Conservation (phyloP, 2,888 invertebrate genomes). For the Volucella inanis region DNA sequence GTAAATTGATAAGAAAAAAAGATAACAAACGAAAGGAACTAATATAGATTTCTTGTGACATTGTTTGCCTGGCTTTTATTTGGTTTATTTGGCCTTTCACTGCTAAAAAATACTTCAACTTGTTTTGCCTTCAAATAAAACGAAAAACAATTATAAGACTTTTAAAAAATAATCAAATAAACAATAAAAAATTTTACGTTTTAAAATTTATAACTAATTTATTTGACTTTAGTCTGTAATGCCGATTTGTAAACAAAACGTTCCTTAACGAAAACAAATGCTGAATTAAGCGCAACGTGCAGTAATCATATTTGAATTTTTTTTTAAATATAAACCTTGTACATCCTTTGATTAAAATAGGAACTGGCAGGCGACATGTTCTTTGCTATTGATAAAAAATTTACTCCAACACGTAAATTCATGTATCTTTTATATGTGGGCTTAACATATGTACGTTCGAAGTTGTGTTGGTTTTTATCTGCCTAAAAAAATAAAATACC, state of each 20-base stretch:
- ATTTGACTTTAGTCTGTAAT: not conserved
- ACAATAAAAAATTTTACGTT: conserved; percentile 11
- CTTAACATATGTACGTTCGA: no score
- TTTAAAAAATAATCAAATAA: conserved; percentile 15
- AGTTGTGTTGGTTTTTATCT: no score
- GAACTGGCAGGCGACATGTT: no score
- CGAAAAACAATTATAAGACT: conserved; percentile 74
- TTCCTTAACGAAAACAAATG: conserved; percentile 1
- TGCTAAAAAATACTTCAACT: conserved; percentile 65
- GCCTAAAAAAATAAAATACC: no score
- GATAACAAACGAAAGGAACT: conserved; percentile 2
- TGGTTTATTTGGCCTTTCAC: conserved; percentile 50
- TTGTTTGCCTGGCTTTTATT: conserved; percentile 46
- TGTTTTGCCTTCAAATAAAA: conserved; percentile 70
- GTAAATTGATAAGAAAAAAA: conserved; percentile 17
- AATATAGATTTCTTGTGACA: conserved; percentile 6
- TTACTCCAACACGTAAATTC: no score
- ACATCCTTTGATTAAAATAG: not conserved
- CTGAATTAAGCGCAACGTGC: conserved; percentile 41
- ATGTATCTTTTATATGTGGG: no score
- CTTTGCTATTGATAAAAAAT: no score
- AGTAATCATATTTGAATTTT: conserved; percentile 11
- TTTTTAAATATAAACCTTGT: not conserved
- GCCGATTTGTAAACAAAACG: not conserved
- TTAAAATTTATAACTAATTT: not conserved